Evolutionary conservation across 1,140 invertebrate genomes (phyloP).

Genomic region (Papilio polytes): DNA sequence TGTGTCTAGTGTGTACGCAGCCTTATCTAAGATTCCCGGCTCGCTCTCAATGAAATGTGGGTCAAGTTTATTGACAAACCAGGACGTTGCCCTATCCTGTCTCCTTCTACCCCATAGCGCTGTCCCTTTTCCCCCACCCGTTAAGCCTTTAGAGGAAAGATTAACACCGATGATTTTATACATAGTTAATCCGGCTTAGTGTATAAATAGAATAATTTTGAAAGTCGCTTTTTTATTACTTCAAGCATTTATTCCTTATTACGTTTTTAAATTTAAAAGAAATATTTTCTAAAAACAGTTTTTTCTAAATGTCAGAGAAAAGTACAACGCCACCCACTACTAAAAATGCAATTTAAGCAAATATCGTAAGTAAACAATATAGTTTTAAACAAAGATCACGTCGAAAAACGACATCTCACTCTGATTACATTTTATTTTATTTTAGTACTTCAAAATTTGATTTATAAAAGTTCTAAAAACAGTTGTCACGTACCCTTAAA

Average conservation of each 20-base stretch:
- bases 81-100: constrained; percentile 61
- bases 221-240: neutral
- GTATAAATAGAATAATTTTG: neutral
- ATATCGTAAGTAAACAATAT: no score
- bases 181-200: constrained; percentile 2
- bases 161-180: constrained; percentile 28
- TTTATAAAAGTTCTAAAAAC: no score
- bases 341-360: neutral
- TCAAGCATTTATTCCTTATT: no score
- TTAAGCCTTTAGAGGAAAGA: constrained; percentile 16
- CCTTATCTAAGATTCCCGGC: constrained; percentile 55
- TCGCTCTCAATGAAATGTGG: constrained; percentile 76
- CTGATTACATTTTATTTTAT: no score
- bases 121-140: constrained; percentile 38
- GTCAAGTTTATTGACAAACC: constrained; percentile 80
- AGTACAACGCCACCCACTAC: no score
- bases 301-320: no score
- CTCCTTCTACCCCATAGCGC: constrained; percentile 42
- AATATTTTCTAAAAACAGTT: neutral
- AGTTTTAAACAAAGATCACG: no score
- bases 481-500: no score
- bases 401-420: no score
- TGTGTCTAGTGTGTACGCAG: neutral
- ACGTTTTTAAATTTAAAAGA: neutral
- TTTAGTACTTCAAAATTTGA: no score